Evolutionary conservation across 2,888 invertebrate genomes (phyloP).

Genomic region (Eugnorisma glareosa): DNA sequence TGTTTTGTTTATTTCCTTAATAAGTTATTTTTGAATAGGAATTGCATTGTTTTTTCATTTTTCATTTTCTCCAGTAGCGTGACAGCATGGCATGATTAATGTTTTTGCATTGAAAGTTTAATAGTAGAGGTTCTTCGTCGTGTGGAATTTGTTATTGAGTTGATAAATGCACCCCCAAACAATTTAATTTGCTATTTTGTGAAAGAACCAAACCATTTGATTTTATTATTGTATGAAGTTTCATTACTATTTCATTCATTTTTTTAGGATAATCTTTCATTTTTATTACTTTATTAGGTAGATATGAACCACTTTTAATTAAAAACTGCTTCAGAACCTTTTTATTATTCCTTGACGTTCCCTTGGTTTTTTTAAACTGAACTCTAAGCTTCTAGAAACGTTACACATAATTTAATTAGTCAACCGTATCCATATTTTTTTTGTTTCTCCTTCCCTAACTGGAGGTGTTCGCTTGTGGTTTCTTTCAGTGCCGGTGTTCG

Average conservation of each 20-base stretch:
- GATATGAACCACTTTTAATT: background rate
- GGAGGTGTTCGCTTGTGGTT: slow-evolving; percentile 51
- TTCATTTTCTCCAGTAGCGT: background rate
- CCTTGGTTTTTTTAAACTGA: no score
- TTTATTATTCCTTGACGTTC: no score
- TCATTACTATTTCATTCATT: slow-evolving; percentile 18
- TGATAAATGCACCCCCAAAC: no score
- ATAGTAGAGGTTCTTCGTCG: background rate
- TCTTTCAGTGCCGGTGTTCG: slow-evolving; percentile 72
- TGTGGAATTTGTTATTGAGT: background rate
- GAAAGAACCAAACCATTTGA: background rate
- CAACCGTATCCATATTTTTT: slow-evolving; percentile 7
- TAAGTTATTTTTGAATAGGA: background rate
- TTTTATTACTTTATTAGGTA: background rate
- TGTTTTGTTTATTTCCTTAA: background rate
- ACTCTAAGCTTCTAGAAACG: background rate
- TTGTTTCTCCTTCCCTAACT: slow-evolving; percentile 33
- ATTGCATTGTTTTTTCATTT: background rate
- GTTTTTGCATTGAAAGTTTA: background rate
- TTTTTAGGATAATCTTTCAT: background rate
- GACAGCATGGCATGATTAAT: background rate
- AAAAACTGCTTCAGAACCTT: no score
- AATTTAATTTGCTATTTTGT: background rate
- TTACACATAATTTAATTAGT: background rate
- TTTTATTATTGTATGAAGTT: background rate